A percentile compares a stretch with the other conserved stretches of the same genome.
Evolutionary conservation across 2,888 invertebrate genomes (phyloP).

Genomic region (Zhuqinia jingwanae): DNA sequence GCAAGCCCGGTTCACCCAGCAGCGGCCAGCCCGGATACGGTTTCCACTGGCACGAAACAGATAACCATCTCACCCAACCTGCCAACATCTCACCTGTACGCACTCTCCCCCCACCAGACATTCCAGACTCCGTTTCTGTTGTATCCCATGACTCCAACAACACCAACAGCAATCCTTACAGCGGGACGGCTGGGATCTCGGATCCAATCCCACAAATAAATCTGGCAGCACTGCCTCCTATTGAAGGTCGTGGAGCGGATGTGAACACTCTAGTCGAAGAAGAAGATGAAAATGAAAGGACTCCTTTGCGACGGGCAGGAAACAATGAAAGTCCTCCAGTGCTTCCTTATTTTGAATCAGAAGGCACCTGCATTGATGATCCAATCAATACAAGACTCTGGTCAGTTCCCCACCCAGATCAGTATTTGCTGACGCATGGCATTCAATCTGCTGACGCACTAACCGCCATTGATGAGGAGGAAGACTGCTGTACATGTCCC

Average conservation of each 20-base stretch:
- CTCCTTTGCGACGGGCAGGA: constrained; percentile 1
- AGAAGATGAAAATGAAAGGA: constrained; percentile 66
- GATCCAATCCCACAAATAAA: constrained; percentile 76
- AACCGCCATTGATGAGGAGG: constrained; percentile 71
- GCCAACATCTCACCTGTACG: constrained; percentile 78
- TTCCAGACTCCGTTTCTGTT: constrained; percentile 76
- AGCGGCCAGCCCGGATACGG: constrained; percentile 76
- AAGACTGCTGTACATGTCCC: constrained; percentile 66
- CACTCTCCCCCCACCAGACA: constrained; percentile 77
- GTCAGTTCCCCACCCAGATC: constrained; percentile 78
- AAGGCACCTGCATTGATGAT: constrained; percentile 74
- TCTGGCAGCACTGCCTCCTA: constrained; percentile 77
- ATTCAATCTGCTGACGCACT: constrained; percentile 41
- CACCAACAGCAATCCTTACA: constrained; percentile 31
- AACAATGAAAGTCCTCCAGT: constrained; percentile 64
- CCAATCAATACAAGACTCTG: constrained; percentile 68
- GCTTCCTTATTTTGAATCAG: constrained; percentile 64
- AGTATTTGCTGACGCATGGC: constrained; percentile 76
- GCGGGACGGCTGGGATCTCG: background rate
- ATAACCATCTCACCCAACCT: constrained; percentile 75
- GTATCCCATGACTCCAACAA: constrained; percentile 76
- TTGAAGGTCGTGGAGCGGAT: constrained; percentile 68
- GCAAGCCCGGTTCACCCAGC: constrained; percentile 78
- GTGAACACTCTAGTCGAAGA: constrained; percentile 77
- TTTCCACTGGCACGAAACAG: constrained; percentile 76